phyloP scores from a whole-genome alignment of 1,140 invertebrate species.

The Neocloeon triangulifer region DNA sequence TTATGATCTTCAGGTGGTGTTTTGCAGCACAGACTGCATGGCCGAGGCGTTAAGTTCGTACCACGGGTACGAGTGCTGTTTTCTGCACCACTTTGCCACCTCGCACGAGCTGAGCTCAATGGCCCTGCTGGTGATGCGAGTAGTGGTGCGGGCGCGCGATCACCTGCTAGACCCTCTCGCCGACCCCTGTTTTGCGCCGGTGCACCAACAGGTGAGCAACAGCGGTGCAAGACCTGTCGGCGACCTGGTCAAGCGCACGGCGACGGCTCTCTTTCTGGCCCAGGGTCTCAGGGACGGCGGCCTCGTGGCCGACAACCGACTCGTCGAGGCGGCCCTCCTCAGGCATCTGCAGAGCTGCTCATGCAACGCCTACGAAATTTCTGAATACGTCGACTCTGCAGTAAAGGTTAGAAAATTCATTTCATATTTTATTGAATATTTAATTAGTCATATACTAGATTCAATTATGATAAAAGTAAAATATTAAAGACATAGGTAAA shows the following conservation, averaged over 20 bases:
- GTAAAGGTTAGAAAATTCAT: too few relatives aligned
- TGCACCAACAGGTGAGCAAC: constrained; percentile 23
- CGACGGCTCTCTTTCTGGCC: constrained; percentile 27
- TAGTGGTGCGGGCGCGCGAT: constrained; percentile 17
- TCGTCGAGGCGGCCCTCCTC: constrained; percentile 22
- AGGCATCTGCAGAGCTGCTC: constrained; percentile 30
- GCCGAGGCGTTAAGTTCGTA: constrained; percentile 19
- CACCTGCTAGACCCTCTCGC: background rate
- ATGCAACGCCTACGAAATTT: constrained; percentile 40
- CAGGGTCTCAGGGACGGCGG: constrained; percentile 21
- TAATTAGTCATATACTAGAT: too few relatives aligned
- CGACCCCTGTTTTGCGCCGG: constrained; percentile 13
- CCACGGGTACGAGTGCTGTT: constrained; percentile 27
- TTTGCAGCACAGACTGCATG: constrained; percentile 25
- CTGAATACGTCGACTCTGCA: constrained; percentile 24
- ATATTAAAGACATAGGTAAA: too few relatives aligned
- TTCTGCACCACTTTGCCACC: constrained; percentile 20
- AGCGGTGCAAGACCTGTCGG: constrained; percentile 16
- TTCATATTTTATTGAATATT: too few relatives aligned
- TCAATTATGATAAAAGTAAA: too few relatives aligned
- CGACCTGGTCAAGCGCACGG: constrained; percentile 23
- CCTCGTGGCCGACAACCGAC: constrained; percentile 12
- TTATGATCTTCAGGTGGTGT: constrained; percentile 19
- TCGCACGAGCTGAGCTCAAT: constrained; percentile 16
- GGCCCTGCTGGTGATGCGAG: constrained; percentile 25